Base-by-base conservation (phyloP, 2,888 invertebrate species). In the Anodontia alba region DNA sequence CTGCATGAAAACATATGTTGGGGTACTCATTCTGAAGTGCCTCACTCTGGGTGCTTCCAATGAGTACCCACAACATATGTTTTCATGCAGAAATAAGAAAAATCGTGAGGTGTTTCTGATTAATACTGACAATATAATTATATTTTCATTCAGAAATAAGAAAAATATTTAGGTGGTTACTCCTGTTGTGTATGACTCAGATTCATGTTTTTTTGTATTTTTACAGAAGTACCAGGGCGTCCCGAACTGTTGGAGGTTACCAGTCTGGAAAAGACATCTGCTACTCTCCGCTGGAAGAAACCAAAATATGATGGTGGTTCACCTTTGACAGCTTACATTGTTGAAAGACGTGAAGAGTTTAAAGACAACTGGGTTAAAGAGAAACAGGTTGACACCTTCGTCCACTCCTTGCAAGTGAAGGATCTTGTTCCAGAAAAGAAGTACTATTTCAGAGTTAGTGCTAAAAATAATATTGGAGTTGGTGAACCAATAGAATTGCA, bases 361-460 rank as follows among this genome's bases (percentile, higher is more conserved):
- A 86, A 86, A 67, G 88, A 81, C 23, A 79, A 83, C 12, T 91
- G 90, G 90, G 69, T 71, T 10, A 87, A 87, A 68, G 84, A 89
- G 46, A 89, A 87, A 71, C 83, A 87, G 46, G 84, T 88, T 2
- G 90, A 90, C 69, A 80, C 85, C 23, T 86, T 80, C 71, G 83
- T 81, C 23, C 81, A 87, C 69, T 84, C 81, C 7, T 78, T 78
- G 29, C 82, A 81, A 51, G 87, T 91, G 29, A 80, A 74, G 46
- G 90, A 91, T 73, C 87, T 94, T 33, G 76, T 90, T n/a, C 91
- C 92, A 33, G 93, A 92, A 42, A 88, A 89, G 42, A 89, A 94
- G 67, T 94, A 94, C 77, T 89, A 89, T 85, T 94, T 94, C 91
- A 83, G 94, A 69, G 91, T 94, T 33, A 87, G 89, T 42, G 94